phyloP scores from a whole-genome alignment of 2,113 vertebrate genomes.

The Corythaixoides concolor region DNA sequence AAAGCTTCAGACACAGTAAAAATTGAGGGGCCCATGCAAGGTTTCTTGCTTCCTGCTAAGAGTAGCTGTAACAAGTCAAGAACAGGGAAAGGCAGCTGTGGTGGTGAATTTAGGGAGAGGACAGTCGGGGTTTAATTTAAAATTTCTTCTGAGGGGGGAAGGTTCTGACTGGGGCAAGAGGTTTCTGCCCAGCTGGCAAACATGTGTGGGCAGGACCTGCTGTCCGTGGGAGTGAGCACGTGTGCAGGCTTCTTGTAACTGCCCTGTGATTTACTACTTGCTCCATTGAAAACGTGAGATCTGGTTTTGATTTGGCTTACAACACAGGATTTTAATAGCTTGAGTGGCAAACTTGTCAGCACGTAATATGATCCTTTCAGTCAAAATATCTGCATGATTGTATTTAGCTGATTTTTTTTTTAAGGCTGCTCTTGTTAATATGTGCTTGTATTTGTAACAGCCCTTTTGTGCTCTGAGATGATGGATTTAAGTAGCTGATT shows the following conservation, averaged over 20 bases:
- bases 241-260: not conserved
- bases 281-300: not conserved
- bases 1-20: conserved; percentile 7
- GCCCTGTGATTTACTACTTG: conserved; percentile 9
- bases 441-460: not conserved
- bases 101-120: not conserved
- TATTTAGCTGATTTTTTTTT: not conserved
- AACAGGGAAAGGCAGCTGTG: not conserved
- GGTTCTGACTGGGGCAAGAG: not conserved
- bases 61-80: not conserved
- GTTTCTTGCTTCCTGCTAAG: not conserved
- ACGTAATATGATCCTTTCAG: not conserved
- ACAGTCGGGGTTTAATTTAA: conserved; percentile 1
- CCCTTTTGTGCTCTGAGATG: not conserved
- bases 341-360: not conserved
- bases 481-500: not conserved
- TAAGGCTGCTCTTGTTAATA: not conserved
- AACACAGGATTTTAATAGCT: not conserved
- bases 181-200: conserved; percentile 39
- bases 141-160: not conserved
- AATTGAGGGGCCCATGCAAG: not conserved
- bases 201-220: conserved; percentile 6
- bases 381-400: not conserved
- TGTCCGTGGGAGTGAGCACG: rapidly evolving
- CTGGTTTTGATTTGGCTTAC: conserved; percentile 21